Percentiles rank a stretch among this genome's conserved stretches.
Evolutionary conservation across 2,113 vertebrate species (phyloP).

Genomic region (Dasyprocta punctata): DNA sequence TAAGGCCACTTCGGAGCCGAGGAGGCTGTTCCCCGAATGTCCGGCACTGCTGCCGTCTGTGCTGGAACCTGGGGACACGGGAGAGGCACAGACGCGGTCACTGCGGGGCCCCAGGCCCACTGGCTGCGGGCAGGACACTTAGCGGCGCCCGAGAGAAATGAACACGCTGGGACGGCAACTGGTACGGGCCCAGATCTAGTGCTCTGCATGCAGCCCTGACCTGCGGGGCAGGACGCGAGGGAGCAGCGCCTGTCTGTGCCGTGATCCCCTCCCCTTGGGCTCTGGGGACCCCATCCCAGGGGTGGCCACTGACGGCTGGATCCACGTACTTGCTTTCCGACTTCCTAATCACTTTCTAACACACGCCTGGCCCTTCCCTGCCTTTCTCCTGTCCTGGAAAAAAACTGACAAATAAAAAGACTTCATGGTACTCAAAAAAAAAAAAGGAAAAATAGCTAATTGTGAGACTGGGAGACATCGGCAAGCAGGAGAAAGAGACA

Average conservation of each 20-base stretch:
- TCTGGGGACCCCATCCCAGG: not conserved
- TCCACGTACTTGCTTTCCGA: not conserved
- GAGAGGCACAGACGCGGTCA: conserved; percentile 63
- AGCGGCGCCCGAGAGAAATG: not conserved
- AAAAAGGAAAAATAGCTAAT: not conserved
- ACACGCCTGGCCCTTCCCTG: not conserved
- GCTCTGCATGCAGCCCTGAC: not conserved
- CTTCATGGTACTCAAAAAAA: not conserved
- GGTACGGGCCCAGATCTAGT: accelerated
- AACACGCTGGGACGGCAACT: conserved; percentile 73
- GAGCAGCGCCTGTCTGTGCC: not conserved
- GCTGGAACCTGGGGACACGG: conserved; percentile 85
- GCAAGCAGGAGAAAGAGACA: conserved; percentile 81
- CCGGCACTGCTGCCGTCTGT: conserved; percentile 89
- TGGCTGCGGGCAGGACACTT: not conserved
- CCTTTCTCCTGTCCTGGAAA: not conserved
- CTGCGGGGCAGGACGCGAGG: not conserved
- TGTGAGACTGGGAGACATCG: not conserved
- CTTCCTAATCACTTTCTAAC: not conserved
- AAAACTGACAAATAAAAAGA: not conserved
- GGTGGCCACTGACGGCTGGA: not conserved
- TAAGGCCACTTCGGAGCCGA: conserved; percentile 98
- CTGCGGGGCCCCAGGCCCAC: not conserved
- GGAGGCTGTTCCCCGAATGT: conserved; percentile 90
- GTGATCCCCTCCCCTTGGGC: not conserved